phyloP scores from a whole-genome alignment of 2,888 invertebrate genomes.

The Drosophila cracens region DNA sequence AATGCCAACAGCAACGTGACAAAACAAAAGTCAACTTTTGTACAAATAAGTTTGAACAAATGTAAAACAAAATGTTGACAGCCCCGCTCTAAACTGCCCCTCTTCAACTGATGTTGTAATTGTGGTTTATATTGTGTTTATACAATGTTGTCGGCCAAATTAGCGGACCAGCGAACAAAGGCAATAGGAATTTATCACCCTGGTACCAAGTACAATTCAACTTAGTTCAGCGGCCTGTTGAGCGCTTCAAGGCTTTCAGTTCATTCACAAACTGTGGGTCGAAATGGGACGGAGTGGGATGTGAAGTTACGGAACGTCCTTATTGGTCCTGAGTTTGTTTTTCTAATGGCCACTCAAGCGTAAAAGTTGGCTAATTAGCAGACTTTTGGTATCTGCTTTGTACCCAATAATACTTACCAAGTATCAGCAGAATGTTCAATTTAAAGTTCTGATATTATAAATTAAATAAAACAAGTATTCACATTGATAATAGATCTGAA shows the following conservation, averaged over 20 bases:
- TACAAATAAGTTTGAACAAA: slow-evolving; percentile 69
- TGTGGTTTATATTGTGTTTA: slow-evolving; percentile 27
- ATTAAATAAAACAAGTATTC: background rate
- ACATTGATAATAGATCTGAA: background rate
- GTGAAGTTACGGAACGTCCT: background rate
- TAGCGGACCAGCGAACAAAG: slow-evolving; percentile 44
- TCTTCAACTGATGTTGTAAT: background rate
- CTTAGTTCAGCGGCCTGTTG: slow-evolving; percentile 4
- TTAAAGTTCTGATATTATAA: background rate
- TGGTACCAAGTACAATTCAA: slow-evolving; percentile 29
- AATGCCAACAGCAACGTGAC: slow-evolving; percentile 33
- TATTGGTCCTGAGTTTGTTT: slow-evolving; percentile 13
- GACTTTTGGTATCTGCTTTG: slow-evolving; percentile 11
- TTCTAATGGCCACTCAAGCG: slow-evolving; percentile 25
- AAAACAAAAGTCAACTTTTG: slow-evolving; percentile 46
- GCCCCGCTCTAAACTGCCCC: background rate
- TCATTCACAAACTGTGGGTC: slow-evolving; percentile 3
- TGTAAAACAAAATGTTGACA: slow-evolving; percentile 65
- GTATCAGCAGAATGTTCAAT: slow-evolving; percentile 1
- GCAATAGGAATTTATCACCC: slow-evolving; percentile 43
- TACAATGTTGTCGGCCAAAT: slow-evolving; percentile 52
- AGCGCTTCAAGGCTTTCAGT: slow-evolving; percentile 3
- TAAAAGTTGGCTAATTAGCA: slow-evolving; percentile 68
- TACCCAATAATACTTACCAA: background rate
- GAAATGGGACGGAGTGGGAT: background rate